A percentile compares a stretch with the other conserved stretches of the same genome.
These are phyloP conservation scores for Cephus spinipes DNA, from an alignment of 2,888 invertebrate genomes.

Conservation along the genomic window DNA sequence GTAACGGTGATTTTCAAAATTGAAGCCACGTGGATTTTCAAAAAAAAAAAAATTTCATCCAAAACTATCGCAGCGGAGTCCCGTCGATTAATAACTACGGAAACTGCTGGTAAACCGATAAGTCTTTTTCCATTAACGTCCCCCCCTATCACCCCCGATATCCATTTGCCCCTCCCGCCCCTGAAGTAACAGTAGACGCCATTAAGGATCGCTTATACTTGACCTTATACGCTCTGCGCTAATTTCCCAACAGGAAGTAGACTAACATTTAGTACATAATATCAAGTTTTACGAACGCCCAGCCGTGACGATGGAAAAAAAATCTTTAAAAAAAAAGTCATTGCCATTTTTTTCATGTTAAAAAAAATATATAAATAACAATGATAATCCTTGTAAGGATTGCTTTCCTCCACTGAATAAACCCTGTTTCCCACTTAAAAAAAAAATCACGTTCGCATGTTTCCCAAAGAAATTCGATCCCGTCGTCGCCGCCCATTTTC, in stretches of 20 bases:
- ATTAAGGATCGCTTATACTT: neutral
- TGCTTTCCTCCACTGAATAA: no score
- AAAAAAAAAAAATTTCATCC: no score
- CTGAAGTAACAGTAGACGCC: neutral
- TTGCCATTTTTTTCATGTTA: no score
- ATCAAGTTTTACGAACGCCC: neutral
- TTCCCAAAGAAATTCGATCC: no score
- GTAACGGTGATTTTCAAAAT: no score
- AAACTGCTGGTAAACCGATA: neutral
- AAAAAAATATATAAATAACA: no score
- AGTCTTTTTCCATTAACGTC: neutral
- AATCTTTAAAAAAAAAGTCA: neutral
- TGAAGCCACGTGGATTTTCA: no score
- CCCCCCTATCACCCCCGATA: no score
- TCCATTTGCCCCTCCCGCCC: neutral
- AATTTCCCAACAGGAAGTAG: neutral
- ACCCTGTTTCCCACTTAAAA: no score
- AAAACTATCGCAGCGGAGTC: neutral
- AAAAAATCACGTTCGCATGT: no score
- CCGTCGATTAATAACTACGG: neutral
- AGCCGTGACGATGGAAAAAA: neutral
- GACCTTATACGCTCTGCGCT: neutral
- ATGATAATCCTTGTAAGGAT: no score
- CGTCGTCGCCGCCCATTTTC: no score
- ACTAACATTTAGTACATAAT: neutral